phyloP scores from a whole-genome alignment of 2,113 vertebrate genomes.

The Aythya baeri region DNA sequence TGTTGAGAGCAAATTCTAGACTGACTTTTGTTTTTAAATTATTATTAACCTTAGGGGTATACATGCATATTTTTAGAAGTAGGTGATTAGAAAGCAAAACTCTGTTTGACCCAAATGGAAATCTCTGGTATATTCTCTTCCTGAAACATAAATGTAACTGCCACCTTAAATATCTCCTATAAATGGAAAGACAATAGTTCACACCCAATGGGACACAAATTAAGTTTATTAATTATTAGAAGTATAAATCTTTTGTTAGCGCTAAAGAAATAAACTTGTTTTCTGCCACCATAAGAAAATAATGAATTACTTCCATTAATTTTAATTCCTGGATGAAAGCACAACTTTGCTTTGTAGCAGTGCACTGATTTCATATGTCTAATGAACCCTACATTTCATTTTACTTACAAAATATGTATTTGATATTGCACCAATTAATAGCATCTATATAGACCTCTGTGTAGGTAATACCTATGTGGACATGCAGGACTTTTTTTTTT shows the following conservation, averaged over 20 bases:
- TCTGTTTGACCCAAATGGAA: neutral
- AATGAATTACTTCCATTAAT: neutral
- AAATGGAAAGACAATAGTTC: neutral
- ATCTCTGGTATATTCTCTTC: neutral
- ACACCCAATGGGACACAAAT: neutral
- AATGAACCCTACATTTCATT: neutral
- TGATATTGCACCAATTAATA: neutral
- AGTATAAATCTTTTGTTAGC: neutral
- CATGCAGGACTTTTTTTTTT: neutral
- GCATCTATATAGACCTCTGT: neutral
- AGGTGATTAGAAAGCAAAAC: neutral
- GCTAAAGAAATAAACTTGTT: neutral
- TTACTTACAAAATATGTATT: neutral
- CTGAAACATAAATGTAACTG: neutral
- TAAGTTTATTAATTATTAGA: neutral
- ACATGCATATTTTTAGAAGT: rapidly evolving
- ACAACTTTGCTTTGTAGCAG: neutral
- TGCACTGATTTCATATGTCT: rapidly evolving
- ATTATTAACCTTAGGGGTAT: neutral
- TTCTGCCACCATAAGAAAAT: neutral
- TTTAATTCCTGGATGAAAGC: neutral
- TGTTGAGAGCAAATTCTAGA: neutral
- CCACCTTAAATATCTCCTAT: neutral
- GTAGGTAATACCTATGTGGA: neutral
- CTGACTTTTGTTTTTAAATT: neutral